phyloP scores from a whole-genome alignment of 2,888 invertebrate genomes.

The Acrobasis repandana region DNA sequence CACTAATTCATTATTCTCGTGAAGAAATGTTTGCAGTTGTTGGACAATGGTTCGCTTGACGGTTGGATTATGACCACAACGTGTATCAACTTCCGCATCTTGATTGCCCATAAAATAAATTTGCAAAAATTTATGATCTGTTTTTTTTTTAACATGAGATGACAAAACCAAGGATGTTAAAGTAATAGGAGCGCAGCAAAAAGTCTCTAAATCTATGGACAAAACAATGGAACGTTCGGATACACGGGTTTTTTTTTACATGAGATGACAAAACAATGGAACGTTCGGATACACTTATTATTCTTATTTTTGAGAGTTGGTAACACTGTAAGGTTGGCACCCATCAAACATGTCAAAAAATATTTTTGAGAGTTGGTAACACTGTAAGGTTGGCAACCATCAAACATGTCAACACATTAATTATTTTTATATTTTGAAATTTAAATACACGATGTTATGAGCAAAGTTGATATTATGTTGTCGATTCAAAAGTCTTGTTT shows the following conservation, averaged over 20 bases:
- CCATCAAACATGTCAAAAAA: too few species aligned
- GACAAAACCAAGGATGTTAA: background rate
- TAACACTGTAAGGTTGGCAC: too few species aligned
- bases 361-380: background rate
- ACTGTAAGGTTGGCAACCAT: conserved; percentile 23
- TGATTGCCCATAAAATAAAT: conserved; percentile 40
- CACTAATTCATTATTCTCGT: conserved; percentile 20
- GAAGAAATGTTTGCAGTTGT: conserved; percentile 39
- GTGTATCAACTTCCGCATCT: conserved; percentile 20
- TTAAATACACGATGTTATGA: conserved; percentile 24
- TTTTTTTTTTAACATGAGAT: background rate
- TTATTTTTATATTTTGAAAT: conserved; percentile 17
- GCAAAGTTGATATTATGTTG: conserved; percentile 25
- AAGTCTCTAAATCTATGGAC: background rate
- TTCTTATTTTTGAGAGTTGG: too few species aligned
- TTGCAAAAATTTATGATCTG: conserved; percentile 34
- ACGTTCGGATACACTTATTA: conserved; percentile 11
- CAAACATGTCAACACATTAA: conserved; percentile 25
- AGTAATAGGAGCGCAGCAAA: too few species aligned
- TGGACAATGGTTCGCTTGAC: conserved; percentile 28
- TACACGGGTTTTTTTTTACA: too few species aligned
- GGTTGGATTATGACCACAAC: conserved; percentile 20
- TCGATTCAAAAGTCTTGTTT: conserved; percentile 23
- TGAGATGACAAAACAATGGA: too few species aligned
- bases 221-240: too few species aligned